Conservation (phyloP, 2,797 vertebrate species). For the Triplophysa yarkandensis region DNA sequence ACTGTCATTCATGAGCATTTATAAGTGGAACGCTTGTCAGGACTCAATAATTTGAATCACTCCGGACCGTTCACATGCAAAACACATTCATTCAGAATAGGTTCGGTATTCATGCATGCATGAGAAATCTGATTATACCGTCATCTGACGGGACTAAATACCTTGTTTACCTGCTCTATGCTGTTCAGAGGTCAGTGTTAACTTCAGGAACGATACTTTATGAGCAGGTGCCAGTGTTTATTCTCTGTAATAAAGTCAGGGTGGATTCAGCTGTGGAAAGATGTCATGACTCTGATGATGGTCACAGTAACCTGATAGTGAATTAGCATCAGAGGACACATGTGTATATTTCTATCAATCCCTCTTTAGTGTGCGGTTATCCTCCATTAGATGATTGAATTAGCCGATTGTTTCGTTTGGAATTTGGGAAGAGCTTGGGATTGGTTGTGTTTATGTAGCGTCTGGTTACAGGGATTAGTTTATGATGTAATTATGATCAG, state of each 20-base stretch:
- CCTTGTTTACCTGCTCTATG: conserved; percentile 69
- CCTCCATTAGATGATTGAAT: conserved; percentile 76
- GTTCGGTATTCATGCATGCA: conserved; percentile 78
- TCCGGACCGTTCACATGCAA: conserved; percentile 53
- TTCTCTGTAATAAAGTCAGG: conserved; percentile 63
- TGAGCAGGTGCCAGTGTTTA: conserved; percentile 68
- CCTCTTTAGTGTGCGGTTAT: conserved; percentile 67
- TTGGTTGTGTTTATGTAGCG: conserved; percentile 72
- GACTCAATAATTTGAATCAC: conserved; percentile 70
- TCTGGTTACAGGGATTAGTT: conserved; percentile 68
- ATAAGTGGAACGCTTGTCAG: conserved; percentile 65
- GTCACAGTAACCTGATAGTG: conserved; percentile 71
- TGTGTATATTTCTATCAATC: conserved; percentile 72
- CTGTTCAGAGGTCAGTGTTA: conserved; percentile 63
- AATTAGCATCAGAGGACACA: conserved; percentile 73
- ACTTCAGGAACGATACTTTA: conserved; percentile 63
- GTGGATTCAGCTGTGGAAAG: conserved; percentile 66
- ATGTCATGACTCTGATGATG: conserved; percentile 64
- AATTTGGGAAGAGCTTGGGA: conserved; percentile 75
- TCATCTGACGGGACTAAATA: conserved; percentile 73
- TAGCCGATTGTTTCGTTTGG: conserved; percentile 67
- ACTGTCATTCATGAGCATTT: conserved; percentile 71
- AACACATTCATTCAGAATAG: conserved; percentile 65
- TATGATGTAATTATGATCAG: conserved; percentile 76
- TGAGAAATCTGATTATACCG: conserved; percentile 73